Evolutionary conservation across 2,113 vertebrate genomes (phyloP), one percentile per base, ranked within the genome.

Genomic region (Pionites leucogaster): DNA sequence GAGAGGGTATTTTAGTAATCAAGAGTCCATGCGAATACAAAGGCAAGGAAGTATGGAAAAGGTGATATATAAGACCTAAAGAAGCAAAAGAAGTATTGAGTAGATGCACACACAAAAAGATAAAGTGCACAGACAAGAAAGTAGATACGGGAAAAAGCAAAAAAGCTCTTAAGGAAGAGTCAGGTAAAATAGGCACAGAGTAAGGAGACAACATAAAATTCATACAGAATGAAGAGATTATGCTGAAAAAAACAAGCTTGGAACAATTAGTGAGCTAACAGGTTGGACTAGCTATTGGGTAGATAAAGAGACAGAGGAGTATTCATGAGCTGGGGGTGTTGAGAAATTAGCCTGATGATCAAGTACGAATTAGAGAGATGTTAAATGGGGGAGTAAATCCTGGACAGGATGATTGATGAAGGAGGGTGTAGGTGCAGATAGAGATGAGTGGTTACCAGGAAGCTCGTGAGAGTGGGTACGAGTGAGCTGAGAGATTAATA

Each of bases 321-420:
- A 84, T 95, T 95, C 77, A 89, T 86, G 92, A 87, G 77, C 57
- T 95, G 96, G 91, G 92, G 95, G 86, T 37, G 81, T 46, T 93
- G 64, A 87, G 95, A 91, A 92, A 96, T 95, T 82, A 87, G 50
- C 65, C 86, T 89, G 86, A 71, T 86, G 91, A 87, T 87, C 72
- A 65, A 60, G 70, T 44, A 68, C 0, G 13, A 93, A 68, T 95
- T 95, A 97, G 86, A 79, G 42, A 35, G 86, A 79, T 91, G 77
- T 49, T 93, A 92, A 92, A 79, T 20, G 52, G 47, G 28, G 68
- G 62, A 79, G 42, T 76, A 92, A 95, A 84, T 79, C 93, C 83
- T 49, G 83, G 91, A 82, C 81, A 93, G 81, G 91, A 87, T 76
- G 91, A 92, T 29, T 71, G 91, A 92, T 95, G 96, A 64, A 71